Evolutionary conservation across 2,888 invertebrate species (phyloP).

Genomic region (Leptura quadrifasciata): DNA sequence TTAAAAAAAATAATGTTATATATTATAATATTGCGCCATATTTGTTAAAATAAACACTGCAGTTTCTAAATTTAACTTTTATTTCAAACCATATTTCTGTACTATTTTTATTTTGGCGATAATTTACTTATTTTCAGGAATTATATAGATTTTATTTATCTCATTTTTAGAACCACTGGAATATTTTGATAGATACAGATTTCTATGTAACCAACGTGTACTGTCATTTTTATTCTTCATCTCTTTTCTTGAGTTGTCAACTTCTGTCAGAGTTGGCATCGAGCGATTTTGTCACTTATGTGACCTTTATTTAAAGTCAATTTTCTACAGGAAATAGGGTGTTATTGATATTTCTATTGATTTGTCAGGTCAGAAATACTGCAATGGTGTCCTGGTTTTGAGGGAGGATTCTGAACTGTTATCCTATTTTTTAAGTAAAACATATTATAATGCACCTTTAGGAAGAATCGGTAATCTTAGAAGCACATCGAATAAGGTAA

Average conservation of each 20-base stretch:
- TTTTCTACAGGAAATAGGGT: conserved; percentile 15
- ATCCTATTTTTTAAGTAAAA: conserved; percentile 9
- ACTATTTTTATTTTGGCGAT: too few relatives aligned
- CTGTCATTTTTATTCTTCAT: background rate
- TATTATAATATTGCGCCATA: too few relatives aligned
- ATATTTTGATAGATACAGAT: too few relatives aligned
- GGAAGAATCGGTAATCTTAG: conserved; percentile 14
- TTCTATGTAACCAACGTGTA: too few relatives aligned
- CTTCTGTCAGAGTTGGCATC: conserved; percentile 6
- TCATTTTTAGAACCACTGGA: too few relatives aligned
- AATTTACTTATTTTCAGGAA: too few relatives aligned
- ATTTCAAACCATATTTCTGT: too few relatives aligned
- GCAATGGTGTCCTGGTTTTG: conserved; percentile 49
- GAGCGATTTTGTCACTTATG: conserved; percentile 52
- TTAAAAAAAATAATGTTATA: too few relatives aligned
- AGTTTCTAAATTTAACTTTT: too few relatives aligned
- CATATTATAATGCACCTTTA: conserved; percentile 30
- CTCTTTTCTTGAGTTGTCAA: conserved; percentile 22
- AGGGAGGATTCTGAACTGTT: conserved; percentile 50
- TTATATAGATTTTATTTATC: too few relatives aligned
- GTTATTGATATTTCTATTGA: conserved; percentile 49
- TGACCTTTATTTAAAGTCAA: conserved; percentile 31
- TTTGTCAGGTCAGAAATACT: conserved; percentile 46
- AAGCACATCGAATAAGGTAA: conserved; percentile 23
- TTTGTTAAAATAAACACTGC: too few relatives aligned